A percentile compares a stretch with the other conserved stretches of the same genome.
These are phyloP conservation scores for Leptopilina myrica DNA, from an alignment of 2,888 invertebrate genomes.

Conservation along the genomic window DNA sequence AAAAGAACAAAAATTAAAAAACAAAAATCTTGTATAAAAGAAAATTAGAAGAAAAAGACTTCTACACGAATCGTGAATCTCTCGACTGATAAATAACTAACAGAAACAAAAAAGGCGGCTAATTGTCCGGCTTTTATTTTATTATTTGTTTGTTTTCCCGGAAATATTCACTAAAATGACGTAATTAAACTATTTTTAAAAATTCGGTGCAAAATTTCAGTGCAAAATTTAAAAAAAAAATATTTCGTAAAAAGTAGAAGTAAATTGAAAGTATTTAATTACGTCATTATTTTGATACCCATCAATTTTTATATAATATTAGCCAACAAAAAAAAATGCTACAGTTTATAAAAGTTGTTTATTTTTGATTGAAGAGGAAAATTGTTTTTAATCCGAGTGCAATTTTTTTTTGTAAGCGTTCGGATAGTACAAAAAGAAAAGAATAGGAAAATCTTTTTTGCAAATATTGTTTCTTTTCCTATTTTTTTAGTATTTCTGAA, in stretches of 20 bases:
- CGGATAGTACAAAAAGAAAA: slow-evolving; percentile 1
- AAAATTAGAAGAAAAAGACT: too few species aligned
- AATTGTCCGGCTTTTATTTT: background rate
- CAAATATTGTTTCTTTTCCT: background rate
- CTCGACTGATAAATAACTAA: slow-evolving; percentile 28
- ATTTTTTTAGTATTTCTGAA: background rate
- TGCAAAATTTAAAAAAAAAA: background rate
- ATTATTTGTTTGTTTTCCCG: background rate
- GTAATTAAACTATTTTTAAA: background rate
- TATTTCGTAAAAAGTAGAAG: too few species aligned
- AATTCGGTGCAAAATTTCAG: background rate
- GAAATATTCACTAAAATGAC: background rate
- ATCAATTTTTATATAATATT: background rate
- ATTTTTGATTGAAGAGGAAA: background rate
- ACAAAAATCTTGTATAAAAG: too few species aligned
- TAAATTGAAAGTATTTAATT: background rate
- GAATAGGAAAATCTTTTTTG: background rate
- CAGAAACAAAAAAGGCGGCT: slow-evolving; percentile 10
- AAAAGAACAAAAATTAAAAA: too few species aligned
- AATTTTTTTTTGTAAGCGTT: background rate
- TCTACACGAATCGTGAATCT: slow-evolving; percentile 22
- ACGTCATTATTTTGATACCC: background rate
- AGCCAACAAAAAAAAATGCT: background rate
- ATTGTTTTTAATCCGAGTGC: background rate
- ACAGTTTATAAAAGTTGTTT: background rate